A percentile compares a stretch with the other conserved stretches of the same genome.
Conservation (phyloP, 2,888 invertebrate species). For the Polylopha cassiicola region DNA sequence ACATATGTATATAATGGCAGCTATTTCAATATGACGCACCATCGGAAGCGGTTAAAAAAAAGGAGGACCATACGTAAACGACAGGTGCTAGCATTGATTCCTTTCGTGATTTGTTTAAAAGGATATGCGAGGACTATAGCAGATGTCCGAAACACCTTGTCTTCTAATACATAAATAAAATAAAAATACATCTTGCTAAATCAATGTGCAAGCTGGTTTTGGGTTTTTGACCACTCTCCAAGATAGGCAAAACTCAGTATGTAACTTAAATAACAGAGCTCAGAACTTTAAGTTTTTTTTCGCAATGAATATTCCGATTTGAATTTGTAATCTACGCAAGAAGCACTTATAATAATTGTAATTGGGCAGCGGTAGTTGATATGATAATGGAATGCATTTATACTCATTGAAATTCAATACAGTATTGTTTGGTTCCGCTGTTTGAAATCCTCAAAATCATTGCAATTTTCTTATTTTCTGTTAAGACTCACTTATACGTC, state of each 20-base stretch:
- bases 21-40: not conserved
- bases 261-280: no score
- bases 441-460: conserved; percentile 21
- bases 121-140: conserved; percentile 31
- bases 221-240: no score
- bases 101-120: conserved; percentile 45
- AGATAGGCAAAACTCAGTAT: no score
- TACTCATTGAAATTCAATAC: conserved; percentile 36
- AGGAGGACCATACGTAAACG: no score
- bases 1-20: no score
- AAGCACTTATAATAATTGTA: conserved; percentile 8
- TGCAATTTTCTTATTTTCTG: not conserved
- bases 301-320: no score
- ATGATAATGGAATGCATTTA: conserved; percentile 23
- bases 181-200: conserved; percentile 49
- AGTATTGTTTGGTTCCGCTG: conserved; percentile 31
- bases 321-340: no score
- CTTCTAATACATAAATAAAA: conserved; percentile 27
- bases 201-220: no score
- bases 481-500: no score
- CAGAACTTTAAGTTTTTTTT: no score
- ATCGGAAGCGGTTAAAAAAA: conserved; percentile 4
- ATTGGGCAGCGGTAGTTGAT: conserved; percentile 17
- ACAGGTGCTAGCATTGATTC: conserved; percentile 66
- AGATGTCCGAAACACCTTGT: conserved; percentile 63